A percentile compares a stretch with the other conserved stretches of the same genome.
Evolutionary conservation across 2,797 vertebrate genomes (phyloP).

Genomic region (Brotula barbata): DNA sequence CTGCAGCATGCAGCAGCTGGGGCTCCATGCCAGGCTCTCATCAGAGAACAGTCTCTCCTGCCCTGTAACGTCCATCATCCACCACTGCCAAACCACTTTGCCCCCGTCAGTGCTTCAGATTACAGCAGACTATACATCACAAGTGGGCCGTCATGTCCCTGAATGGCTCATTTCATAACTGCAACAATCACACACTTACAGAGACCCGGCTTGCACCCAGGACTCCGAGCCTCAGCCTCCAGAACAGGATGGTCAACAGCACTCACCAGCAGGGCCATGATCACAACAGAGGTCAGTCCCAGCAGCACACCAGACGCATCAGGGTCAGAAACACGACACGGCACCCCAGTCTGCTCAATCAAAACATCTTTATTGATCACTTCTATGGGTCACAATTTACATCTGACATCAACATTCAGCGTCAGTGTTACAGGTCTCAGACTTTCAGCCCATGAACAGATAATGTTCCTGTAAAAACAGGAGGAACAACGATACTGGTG

Average conservation of each 20-base stretch:
- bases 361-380: too few relatives aligned
- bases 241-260: conserved; percentile 37
- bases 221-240: conserved; percentile 23
- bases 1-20: conserved; percentile 63
- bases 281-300: conserved; percentile 60
- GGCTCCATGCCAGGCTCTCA: conserved; percentile 53
- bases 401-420: too few relatives aligned
- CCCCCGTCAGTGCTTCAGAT: not conserved
- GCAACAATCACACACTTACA: conserved; percentile 9
- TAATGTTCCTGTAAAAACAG: too few relatives aligned
- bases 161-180: conserved; percentile 12
- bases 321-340: not conserved
- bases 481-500: too few relatives aligned
- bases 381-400: too few relatives aligned
- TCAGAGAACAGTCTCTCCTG: conserved; percentile 46
- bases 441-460: too few relatives aligned
- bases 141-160: conserved; percentile 38
- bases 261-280: conserved; percentile 30
- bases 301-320: not conserved
- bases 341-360: not conserved
- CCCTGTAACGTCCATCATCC: not conserved
- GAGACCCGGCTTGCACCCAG: conserved; percentile 26
- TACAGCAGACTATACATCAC: conserved; percentile 3
- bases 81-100: not conserved
- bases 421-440: too few relatives aligned